These are phyloP conservation scores for Stegastes partitus DNA, from an alignment of 2,113 vertebrate species.

Conservation along the genomic window DNA sequence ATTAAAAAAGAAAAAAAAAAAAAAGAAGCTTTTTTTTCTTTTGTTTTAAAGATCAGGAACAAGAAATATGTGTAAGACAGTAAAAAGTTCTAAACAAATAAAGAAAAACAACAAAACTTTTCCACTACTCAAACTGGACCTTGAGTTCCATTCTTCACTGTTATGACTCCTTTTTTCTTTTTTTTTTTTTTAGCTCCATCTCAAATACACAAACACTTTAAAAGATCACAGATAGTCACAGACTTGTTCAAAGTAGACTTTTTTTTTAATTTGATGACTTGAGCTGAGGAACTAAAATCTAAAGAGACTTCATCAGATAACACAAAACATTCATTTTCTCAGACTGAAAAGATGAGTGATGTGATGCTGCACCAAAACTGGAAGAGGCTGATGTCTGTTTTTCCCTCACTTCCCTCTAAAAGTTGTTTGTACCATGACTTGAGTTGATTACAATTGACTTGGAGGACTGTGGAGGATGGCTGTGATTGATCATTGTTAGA, in stretches of 20 bases:
- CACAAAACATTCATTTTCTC: slow-evolving; percentile 12
- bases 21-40: not conserved
- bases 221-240: slow-evolving; percentile 18
- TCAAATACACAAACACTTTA: not conserved
- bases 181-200: too few relatives aligned
- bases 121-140: not conserved
- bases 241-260: slow-evolving; percentile 33
- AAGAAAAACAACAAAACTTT: not conserved
- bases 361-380: slow-evolving; percentile 20
- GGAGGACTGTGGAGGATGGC: not conserved
- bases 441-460: not conserved
- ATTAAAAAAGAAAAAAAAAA: too few relatives aligned
- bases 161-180: not conserved
- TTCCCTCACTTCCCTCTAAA: not conserved
- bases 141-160: not conserved
- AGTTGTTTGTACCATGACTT: slow-evolving; percentile 11
- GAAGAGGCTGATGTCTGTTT: not conserved
- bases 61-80: not conserved
- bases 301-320: slow-evolving; percentile 38
- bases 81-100: not conserved
- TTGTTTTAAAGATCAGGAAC: not conserved
- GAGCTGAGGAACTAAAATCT: slow-evolving; percentile 12
- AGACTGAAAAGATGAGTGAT: slow-evolving; percentile 24
- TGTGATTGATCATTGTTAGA: slow-evolving; percentile 1
- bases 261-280: slow-evolving; percentile 14